Percentiles rank a stretch among this genome's conserved stretches.
phyloP scores from a whole-genome alignment of 2,797 vertebrate genomes.

The Emydoidea blandingii region DNA sequence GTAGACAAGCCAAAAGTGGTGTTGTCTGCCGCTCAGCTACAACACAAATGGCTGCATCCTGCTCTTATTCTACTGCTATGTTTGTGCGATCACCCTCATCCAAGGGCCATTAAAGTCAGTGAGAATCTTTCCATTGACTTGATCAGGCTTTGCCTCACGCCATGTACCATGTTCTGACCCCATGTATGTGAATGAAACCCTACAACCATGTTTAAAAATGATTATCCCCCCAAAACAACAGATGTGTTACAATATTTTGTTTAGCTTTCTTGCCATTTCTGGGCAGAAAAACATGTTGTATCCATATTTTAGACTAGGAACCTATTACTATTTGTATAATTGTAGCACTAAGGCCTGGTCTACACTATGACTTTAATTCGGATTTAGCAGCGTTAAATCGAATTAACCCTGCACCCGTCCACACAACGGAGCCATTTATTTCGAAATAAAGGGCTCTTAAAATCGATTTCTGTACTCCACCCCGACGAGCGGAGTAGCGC shows the following conservation, averaged over 20 bases:
- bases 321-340: neutral
- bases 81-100: neutral
- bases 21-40: neutral
- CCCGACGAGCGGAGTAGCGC: no score
- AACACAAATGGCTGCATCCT: neutral
- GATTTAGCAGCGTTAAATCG: no score
- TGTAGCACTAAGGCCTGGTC: neutral
- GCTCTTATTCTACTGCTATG: neutral
- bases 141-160: neutral
- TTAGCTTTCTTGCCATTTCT: neutral
- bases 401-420: no score
- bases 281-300: neutral
- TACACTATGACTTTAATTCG: no score
- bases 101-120: neutral
- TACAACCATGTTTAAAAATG: neutral
- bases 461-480: no score
- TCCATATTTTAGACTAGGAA: neutral
- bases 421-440: no score
- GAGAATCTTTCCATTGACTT: neutral
- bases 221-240: neutral
- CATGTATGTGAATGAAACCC: neutral
- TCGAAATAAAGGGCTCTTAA: no score
- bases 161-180: neutral
- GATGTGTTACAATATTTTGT: neutral
- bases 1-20: no score